phyloP scores from a whole-genome alignment of 2,113 vertebrate genomes.

The Prunella himalayana region DNA sequence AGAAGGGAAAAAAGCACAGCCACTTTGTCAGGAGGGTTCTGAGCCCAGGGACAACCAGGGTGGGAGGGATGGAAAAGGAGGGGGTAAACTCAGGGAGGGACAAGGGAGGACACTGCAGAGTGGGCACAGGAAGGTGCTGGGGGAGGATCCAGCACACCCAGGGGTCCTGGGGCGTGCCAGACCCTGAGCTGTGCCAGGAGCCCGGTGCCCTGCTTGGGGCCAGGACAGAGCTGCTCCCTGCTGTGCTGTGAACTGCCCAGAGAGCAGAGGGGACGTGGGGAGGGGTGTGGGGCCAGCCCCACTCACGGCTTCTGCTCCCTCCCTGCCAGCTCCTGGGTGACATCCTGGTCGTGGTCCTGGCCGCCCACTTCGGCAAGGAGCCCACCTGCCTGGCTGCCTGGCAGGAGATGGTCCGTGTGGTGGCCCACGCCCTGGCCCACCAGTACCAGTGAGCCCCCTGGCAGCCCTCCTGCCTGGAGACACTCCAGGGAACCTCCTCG shows the following conservation, averaged over 20 bases:
- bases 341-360: slow-evolving; percentile 70
- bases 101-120: not conserved
- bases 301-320: not conserved
- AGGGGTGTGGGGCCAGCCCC: rapidly evolving
- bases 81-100: rapidly evolving
- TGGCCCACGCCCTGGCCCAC: slow-evolving; percentile 73
- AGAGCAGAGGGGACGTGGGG: rapidly evolving
- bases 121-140: not conserved
- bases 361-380: not conserved
- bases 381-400: slow-evolving; percentile 54
- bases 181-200: not conserved
- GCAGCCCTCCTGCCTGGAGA: rapidly evolving
- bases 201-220: rapidly evolving
- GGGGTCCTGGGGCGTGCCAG: not conserved
- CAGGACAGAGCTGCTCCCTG: not conserved
- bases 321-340: slow-evolving; percentile 76
- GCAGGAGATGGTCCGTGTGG: slow-evolving; percentile 79
- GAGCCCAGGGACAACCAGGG: not conserved
- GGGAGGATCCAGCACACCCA: not conserved
- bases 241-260: not conserved
- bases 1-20: not conserved
- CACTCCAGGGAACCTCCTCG: rapidly evolving
- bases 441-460: slow-evolving; percentile 72
- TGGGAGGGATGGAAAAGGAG: not conserved
- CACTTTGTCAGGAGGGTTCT: not conserved